A percentile compares a stretch with the other conserved stretches of the same genome.
These are phyloP conservation scores for Dynastes maya DNA, from an alignment of 2,888 invertebrate species.

Conservation along the genomic window DNA sequence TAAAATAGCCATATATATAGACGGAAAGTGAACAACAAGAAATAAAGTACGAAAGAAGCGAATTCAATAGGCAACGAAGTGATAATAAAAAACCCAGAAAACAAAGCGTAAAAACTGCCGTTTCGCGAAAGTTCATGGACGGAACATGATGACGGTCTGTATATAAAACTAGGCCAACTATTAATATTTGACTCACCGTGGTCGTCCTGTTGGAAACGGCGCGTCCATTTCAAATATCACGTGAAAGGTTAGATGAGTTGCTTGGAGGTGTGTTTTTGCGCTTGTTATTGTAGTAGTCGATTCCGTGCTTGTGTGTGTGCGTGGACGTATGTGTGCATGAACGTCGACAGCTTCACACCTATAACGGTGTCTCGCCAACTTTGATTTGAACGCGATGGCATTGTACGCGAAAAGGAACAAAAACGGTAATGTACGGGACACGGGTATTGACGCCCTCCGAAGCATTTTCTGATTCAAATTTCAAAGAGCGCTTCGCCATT, in stretches of 20 bases:
- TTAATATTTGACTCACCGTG: constrained; percentile 56
- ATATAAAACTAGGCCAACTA: constrained; percentile 48
- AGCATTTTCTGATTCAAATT: constrained; percentile 13
- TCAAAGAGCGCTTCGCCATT: constrained; percentile 31
- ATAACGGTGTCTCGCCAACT: constrained; percentile 20
- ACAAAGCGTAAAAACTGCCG: constrained; percentile 17
- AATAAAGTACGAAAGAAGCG: neutral
- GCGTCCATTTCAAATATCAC: constrained; percentile 54
- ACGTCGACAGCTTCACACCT: constrained; percentile 15
- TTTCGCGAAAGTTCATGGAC: constrained; percentile 45
- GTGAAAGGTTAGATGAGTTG: constrained; percentile 55
- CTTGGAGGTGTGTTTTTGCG: constrained; percentile 9
- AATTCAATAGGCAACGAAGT: neutral
- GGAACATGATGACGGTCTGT: constrained; percentile 5
- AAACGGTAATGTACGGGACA: constrained; percentile 2
- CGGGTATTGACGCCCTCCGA: constrained; percentile 32
- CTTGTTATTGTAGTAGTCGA: neutral
- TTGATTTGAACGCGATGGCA: constrained; percentile 28
- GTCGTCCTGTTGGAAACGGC: constrained; percentile 49
- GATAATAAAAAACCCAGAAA: neutral
- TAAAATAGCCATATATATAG: neutral
- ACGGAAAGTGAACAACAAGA: neutral
- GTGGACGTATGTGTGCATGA: neutral
- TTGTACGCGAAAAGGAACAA: neutral
- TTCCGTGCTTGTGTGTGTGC: neutral